phyloP scores from a whole-genome alignment of 1,140 invertebrate genomes.

The Drosophila bocki region DNA sequence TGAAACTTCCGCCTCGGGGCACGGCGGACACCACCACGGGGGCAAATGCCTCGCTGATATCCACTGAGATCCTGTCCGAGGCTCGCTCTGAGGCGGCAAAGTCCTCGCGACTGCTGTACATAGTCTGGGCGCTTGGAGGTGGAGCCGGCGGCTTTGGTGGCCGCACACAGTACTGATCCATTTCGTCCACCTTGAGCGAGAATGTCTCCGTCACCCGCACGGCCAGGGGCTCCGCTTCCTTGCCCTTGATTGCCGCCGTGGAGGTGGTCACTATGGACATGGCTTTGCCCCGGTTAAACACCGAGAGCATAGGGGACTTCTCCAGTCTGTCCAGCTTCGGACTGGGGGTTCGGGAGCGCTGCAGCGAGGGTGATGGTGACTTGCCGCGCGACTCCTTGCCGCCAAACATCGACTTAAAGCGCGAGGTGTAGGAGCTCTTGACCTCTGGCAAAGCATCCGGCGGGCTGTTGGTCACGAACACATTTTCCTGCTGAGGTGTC shows the following conservation, averaged over 20 bases:
- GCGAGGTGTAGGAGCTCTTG: conserved; percentile 72
- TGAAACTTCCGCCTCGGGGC: conserved; percentile 51
- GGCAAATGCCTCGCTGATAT: conserved; percentile 72
- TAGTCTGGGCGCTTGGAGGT: conserved; percentile 53
- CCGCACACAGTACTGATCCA: conserved; percentile 76
- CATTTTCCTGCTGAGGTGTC: conserved; percentile 18
- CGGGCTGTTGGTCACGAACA: not conserved
- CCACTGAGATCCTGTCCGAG: conserved; percentile 43
- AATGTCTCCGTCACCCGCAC: conserved; percentile 80
- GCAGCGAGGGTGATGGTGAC: conserved; percentile 58
- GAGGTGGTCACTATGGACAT: conserved; percentile 63
- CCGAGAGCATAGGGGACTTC: conserved; percentile 66
- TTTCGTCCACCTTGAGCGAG: conserved; percentile 80
- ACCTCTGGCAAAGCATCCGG: conserved; percentile 58
- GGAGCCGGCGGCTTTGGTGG: conserved; percentile 61
- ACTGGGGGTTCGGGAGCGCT: conserved; percentile 52
- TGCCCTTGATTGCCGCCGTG: conserved; percentile 55
- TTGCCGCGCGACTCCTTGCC: conserved; percentile 56
- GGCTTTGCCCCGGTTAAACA: conserved; percentile 58
- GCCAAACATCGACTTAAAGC: conserved; percentile 74
- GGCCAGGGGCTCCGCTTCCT: conserved; percentile 65
- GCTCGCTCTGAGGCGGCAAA: conserved; percentile 63
- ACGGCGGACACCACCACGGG: conserved; percentile 68
- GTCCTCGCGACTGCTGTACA: conserved; percentile 79
- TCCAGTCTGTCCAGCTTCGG: conserved; percentile 49